These are phyloP conservation scores for Drosophila diplacantha DNA, from an alignment of 2,888 invertebrate species.

Conservation along the genomic window DNA sequence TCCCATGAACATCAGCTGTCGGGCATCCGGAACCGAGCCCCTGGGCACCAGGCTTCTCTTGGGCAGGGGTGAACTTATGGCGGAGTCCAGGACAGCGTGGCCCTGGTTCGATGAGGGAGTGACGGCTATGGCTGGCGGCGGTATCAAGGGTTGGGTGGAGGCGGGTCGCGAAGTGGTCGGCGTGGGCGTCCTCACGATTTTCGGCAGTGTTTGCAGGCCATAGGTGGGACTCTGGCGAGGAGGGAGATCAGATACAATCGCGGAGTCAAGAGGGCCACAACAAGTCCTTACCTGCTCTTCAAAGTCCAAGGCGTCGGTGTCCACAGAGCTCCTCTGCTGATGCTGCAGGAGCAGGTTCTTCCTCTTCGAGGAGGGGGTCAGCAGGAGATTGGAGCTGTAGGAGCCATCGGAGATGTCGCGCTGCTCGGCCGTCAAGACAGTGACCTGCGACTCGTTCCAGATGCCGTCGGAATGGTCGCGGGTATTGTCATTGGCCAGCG, in stretches of 20 bases:
- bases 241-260: no score
- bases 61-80: slow-evolving; percentile 52
- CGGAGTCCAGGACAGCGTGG: slow-evolving; percentile 21
- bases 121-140: slow-evolving; percentile 80
- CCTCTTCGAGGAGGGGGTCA: slow-evolving; percentile 88
- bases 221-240: slow-evolving; percentile 70
- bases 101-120: slow-evolving; percentile 77
- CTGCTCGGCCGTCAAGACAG: slow-evolving; percentile 85
- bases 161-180: slow-evolving; percentile 53
- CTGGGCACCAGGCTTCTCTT: slow-evolving; percentile 49
- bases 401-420: slow-evolving; percentile 76
- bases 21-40: slow-evolving; percentile 52
- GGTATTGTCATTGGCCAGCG: slow-evolving; percentile 86
- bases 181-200: slow-evolving; percentile 62
- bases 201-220: slow-evolving; percentile 64
- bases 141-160: slow-evolving; percentile 44
- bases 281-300: slow-evolving; percentile 79
- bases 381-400: slow-evolving; percentile 79
- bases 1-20: slow-evolving; percentile 58
- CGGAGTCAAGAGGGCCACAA: fast-evolving
- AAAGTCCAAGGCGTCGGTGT: slow-evolving; percentile 88
- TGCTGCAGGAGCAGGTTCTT: slow-evolving; percentile 89
- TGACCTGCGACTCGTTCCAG: slow-evolving; percentile 94
- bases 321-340: slow-evolving; percentile 90
- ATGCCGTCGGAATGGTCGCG: slow-evolving; percentile 91